Evolutionary conservation across 2,113 vertebrate species (phyloP).

Genomic region (Paramisgurnus dabryanus): DNA sequence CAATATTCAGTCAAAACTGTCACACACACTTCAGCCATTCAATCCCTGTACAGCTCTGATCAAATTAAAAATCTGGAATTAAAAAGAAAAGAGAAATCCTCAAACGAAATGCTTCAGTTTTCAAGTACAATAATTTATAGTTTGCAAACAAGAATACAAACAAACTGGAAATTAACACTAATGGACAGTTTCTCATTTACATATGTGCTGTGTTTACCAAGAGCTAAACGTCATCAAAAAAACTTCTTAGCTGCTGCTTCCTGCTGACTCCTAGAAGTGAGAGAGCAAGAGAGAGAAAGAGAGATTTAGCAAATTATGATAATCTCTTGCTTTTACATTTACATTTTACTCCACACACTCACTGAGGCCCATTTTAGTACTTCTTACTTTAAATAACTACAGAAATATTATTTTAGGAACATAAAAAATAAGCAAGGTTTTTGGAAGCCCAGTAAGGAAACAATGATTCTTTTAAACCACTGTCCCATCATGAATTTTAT

Average conservation of each 20-base stretch:
- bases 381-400: background rate
- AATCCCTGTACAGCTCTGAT: conserved; percentile 57
- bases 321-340: no score
- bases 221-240: conserved; percentile 84
- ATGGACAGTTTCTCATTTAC: conserved; percentile 74
- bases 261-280: conserved; percentile 85
- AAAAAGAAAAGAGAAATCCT: conserved; percentile 63
- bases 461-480: background rate
- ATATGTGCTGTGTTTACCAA: conserved; percentile 53
- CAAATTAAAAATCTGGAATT: conserved; percentile 69
- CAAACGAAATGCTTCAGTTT: conserved; percentile 57
- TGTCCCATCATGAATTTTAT: background rate
- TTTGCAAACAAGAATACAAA: conserved; percentile 60
- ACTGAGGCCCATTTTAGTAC: background rate
- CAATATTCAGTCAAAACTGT: conserved; percentile 47
- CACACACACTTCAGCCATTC: conserved; percentile 59
- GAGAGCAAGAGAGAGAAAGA: background rate
- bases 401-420: background rate
- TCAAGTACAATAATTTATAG: conserved; percentile 77
- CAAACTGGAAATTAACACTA: conserved; percentile 63
- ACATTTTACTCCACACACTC: background rate
- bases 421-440: no score
- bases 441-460: no score
- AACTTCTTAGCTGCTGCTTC: conserved; percentile 99
- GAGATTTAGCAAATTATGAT: no score